Base-by-base conservation (phyloP, 1,140 invertebrate genomes). In the Calephelis nemesis region DNA sequence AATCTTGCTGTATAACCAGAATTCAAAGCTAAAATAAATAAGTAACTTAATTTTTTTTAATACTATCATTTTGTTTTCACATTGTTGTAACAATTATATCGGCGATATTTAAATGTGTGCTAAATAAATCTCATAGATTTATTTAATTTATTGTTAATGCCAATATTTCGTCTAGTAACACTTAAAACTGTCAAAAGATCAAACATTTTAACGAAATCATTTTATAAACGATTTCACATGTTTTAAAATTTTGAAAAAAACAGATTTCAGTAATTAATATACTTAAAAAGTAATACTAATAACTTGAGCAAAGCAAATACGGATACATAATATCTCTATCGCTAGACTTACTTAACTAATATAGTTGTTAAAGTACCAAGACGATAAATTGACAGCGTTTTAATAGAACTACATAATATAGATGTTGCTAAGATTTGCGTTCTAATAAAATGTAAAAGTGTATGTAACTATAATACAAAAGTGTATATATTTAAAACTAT, bases 361-460 rank as follows among this genome's bases (percentile, higher is more conserved):
- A 81, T 83, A 83, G 70, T 79, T 73, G 67, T n/a, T 84, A 82
- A 76, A 83, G 83, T 78, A 83, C 74, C 79, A 83, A 88, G 81
- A 88, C 79, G 81, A 81, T 70, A 87, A 90, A 88, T 91, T 91
- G 88, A 89, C 87, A 85, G 85, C 81, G 82, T 87, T 85, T 82
- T 74, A 81, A 77, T 85, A 77, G 83, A 30, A 80, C 78, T 87
- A 81, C 49, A 70, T 58, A 45, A 45, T 45, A 60, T 54, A 65
- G 54, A 13, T 47, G 54, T 68, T 50, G 50, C 15, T 64, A 15
- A 68, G 68, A 63, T 49, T 68, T 68, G 68, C 67, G 65, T 63
- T 62, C 68, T 67, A 70, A 48, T 63, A 68, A 52, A 74, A 50
- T 52, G 30, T 65, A 65, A 13, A 50, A 52, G 11, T 65, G 50